These are phyloP conservation scores for Danaus melanippus DNA, from an alignment of 1,140 invertebrate species.

Conservation along the genomic window DNA sequence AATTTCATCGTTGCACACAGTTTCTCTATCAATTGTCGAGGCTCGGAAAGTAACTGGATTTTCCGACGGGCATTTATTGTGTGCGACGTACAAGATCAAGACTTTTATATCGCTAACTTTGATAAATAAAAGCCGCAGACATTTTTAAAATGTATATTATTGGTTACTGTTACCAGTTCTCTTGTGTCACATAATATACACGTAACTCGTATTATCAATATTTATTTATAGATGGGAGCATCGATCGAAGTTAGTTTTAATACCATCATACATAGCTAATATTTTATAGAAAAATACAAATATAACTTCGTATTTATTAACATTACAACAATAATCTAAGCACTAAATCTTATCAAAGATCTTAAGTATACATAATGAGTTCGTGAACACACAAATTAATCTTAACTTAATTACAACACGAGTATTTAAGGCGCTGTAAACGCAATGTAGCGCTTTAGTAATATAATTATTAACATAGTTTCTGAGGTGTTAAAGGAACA, in stretches of 20 bases:
- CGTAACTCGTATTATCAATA: no score
- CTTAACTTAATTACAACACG: background rate
- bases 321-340: no score
- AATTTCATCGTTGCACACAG: constrained; percentile 72
- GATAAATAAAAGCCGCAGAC: constrained; percentile 45
- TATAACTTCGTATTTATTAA: no score
- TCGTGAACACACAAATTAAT: background rate
- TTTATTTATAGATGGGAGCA: no score
- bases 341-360: no score
- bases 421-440: constrained; percentile 14
- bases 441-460: constrained; percentile 20
- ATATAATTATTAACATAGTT: constrained; percentile 27
- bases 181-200: no score
- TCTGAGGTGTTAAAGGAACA: constrained; percentile 32
- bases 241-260: no score
- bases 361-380: no score
- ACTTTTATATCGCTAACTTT: constrained; percentile 54
- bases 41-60: constrained; percentile 67
- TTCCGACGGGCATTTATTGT: constrained; percentile 65
- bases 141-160: constrained; percentile 34
- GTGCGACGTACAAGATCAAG: constrained; percentile 57
- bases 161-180: constrained; percentile 4
- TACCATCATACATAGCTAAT: no score
- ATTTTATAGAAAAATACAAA: no score
- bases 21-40: constrained; percentile 70